These are phyloP conservation scores for Philotrypesis tridentata DNA, from an alignment of 1,140 invertebrate species.

Conservation along the genomic window DNA sequence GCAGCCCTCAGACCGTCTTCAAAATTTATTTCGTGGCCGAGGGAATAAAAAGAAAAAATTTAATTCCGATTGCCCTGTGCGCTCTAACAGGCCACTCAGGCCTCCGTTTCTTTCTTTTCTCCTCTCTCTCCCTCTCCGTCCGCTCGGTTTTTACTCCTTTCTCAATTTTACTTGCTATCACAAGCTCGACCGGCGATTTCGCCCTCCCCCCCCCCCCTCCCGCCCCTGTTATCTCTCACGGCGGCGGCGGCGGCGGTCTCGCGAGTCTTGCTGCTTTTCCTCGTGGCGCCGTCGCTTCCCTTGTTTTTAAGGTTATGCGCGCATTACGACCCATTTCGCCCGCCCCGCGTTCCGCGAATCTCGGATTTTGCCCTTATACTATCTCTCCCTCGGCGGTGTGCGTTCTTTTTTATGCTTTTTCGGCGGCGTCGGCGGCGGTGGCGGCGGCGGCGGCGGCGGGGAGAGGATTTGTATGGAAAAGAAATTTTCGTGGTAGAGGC, in stretches of 20 bases:
- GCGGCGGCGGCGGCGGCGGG: not conserved
- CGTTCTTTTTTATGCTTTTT: constrained; percentile 5
- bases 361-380: constrained; percentile 57
- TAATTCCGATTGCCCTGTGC: not conserved
- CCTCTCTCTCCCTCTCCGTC: not conserved
- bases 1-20: too few species aligned
- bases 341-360: constrained; percentile 59
- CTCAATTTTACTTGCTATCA: constrained; percentile 32
- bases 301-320: constrained; percentile 68
- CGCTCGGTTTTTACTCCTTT: constrained; percentile 10
- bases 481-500: constrained; percentile 32
- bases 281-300: constrained; percentile 30
- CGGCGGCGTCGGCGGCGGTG: not conserved
- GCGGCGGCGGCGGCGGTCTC: not conserved
- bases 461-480: constrained; percentile 6
- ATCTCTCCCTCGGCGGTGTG: not conserved
- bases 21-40: not conserved
- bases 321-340: constrained; percentile 63
- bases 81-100: not conserved
- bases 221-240: constrained; percentile 9
- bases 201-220: too few species aligned
- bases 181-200: constrained; percentile 7
- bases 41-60: not conserved
- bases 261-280: constrained; percentile 5
- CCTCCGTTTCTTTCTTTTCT: constrained; percentile 9